Percentiles rank a stretch among this genome's conserved stretches.
These are phyloP conservation scores for Drosophila tani DNA, from an alignment of 1,140 invertebrate genomes.

Conservation along the genomic window DNA sequence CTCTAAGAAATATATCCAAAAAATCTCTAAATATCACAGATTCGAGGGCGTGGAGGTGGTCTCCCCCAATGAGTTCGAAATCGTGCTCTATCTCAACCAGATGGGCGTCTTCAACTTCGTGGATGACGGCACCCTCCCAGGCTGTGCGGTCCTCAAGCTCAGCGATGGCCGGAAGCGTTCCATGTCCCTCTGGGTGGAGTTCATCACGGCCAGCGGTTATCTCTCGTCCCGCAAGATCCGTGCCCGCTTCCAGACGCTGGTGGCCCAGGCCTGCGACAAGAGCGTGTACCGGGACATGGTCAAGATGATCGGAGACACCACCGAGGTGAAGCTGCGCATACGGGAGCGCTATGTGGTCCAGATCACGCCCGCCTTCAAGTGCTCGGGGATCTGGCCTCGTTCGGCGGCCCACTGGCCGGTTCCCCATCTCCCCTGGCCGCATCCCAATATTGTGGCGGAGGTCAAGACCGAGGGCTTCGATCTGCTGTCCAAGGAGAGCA, in stretches of 20 bases:
- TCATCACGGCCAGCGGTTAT: constrained; percentile 98
- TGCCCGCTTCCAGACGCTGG: constrained; percentile 96
- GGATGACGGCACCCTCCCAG: constrained; percentile 97
- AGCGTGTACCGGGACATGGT: constrained; percentile 96
- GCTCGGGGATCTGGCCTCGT: constrained; percentile 96
- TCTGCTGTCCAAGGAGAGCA: constrained; percentile 93
- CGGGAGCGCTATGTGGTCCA: constrained; percentile 96
- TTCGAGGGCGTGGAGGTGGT: constrained; percentile 95
- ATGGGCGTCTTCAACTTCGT: constrained; percentile 99
- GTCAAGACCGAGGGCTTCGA: constrained; percentile 98
- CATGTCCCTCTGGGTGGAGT: constrained; percentile 99
- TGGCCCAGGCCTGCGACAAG: constrained; percentile 97
- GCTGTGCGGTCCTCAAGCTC: constrained; percentile 97
- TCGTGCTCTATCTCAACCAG: constrained; percentile 97
- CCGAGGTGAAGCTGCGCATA: constrained; percentile 94
- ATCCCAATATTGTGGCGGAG: constrained; percentile 94
- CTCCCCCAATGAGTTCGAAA: constrained; percentile 96
- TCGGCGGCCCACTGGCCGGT: constrained; percentile 97
- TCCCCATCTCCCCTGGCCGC: constrained; percentile 94
- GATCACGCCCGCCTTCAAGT: constrained; percentile 97
- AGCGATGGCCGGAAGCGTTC: constrained; percentile 97
- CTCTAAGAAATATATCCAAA: neutral
- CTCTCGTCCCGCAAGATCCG: constrained; percentile 97
- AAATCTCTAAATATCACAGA: too few relatives aligned
- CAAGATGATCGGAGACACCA: constrained; percentile 97